Evolutionary conservation across 2,888 invertebrate genomes (phyloP).

Genomic region (Linhomoeus sp.): DNA sequence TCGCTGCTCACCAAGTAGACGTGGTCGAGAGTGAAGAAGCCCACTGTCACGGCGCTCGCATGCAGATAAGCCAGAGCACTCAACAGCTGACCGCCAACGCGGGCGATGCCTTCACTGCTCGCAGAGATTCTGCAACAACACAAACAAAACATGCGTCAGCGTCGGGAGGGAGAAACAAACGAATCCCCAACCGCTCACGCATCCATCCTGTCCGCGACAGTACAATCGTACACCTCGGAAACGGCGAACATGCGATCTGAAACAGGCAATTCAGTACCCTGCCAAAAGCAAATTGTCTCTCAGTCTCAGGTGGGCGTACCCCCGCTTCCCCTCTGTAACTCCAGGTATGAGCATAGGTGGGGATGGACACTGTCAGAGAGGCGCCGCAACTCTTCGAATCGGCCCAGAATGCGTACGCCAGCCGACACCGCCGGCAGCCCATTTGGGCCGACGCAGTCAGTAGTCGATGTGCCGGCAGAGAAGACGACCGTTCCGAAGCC

Average conservation of each 20-base stretch:
- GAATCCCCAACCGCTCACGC: too few species aligned
- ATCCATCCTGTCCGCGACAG: slow-evolving; percentile 30
- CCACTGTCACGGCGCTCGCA: slow-evolving; percentile 48
- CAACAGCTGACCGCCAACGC: slow-evolving; percentile 51
- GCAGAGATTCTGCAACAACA: too few species aligned
- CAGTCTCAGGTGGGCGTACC: slow-evolving; percentile 37
- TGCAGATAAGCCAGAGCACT: slow-evolving; percentile 52
- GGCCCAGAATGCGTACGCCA: slow-evolving; percentile 74
- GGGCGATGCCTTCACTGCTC: slow-evolving; percentile 29
- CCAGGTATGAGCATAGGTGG: slow-evolving; percentile 65
- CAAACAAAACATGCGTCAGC: too few species aligned
- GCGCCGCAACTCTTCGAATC: slow-evolving; percentile 54
- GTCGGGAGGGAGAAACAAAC: too few species aligned
- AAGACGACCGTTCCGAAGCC: too few species aligned
- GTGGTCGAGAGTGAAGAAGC: slow-evolving; percentile 60
- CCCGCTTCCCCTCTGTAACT: slow-evolving; percentile 76
- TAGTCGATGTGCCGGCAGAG: too few species aligned
- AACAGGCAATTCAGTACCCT: slow-evolving; percentile 1
- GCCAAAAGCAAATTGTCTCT: too few species aligned
- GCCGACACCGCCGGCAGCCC: slow-evolving; percentile 85
- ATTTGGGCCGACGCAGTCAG: slow-evolving; percentile 35
- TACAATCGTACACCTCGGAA: slow-evolving; percentile 41
- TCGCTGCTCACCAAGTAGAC: too few species aligned
- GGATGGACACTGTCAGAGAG: slow-evolving; percentile 37
- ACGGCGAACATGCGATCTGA: slow-evolving; percentile 2